phyloP scores from a whole-genome alignment of 2,888 invertebrate species.

The Diogma glabrata region DNA sequence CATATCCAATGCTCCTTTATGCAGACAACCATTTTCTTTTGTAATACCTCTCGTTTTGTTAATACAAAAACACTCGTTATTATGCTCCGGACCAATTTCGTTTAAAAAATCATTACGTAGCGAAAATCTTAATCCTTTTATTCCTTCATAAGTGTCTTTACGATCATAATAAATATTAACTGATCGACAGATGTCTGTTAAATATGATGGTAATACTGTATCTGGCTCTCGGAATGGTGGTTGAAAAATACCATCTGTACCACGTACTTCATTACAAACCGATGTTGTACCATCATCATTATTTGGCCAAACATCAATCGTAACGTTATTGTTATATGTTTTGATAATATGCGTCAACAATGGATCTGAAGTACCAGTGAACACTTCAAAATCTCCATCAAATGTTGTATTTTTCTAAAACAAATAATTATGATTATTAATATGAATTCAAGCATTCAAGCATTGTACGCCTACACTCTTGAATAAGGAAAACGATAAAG shows the following conservation, averaged over 20 bases:
- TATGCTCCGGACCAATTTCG: slow-evolving; percentile 39
- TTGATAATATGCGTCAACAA: slow-evolving; percentile 40
- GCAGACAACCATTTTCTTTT: slow-evolving; percentile 45
- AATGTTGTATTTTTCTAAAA: slow-evolving; percentile 51
- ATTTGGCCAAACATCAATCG: slow-evolving; percentile 37
- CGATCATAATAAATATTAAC: slow-evolving; percentile 46
- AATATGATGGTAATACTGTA: slow-evolving; percentile 29
- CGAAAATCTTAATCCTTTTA: slow-evolving; percentile 45
- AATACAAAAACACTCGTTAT: slow-evolving; percentile 54
- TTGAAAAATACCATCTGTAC: slow-evolving; percentile 56
- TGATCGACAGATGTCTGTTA: slow-evolving; percentile 31
- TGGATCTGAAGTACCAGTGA: slow-evolving; percentile 42
- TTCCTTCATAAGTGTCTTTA: slow-evolving; percentile 42
- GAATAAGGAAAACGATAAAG: slow-evolving; percentile 44
- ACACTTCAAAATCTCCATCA: slow-evolving; percentile 47
- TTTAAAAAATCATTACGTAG: slow-evolving; percentile 47
- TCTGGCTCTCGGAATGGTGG: slow-evolving; percentile 46
- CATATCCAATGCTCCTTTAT: slow-evolving; percentile 49
- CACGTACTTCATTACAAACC: slow-evolving; percentile 53
- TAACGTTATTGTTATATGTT: slow-evolving; percentile 35
- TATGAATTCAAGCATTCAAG: background rate
- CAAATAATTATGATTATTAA: background rate
- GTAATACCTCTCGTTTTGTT: slow-evolving; percentile 39
- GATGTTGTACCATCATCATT: slow-evolving; percentile 27
- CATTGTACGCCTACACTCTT: slow-evolving; percentile 41